Evolutionary conservation across 2,113 vertebrate genomes (phyloP), one percentile per base, ranked within the genome.

Genomic region (Ifrita kowaldi): DNA sequence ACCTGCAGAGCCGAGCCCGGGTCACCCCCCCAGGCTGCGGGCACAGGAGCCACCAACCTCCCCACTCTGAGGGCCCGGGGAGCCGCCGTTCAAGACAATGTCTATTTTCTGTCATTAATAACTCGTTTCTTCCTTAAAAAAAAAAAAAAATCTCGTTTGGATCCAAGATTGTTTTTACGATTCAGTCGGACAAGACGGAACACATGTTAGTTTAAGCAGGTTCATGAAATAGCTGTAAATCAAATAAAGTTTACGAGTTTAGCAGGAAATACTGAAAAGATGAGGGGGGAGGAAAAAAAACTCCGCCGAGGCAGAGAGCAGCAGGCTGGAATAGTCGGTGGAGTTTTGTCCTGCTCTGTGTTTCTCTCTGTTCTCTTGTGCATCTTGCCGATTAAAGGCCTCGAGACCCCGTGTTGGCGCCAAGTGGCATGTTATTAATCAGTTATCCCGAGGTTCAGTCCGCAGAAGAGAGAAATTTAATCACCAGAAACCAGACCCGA

Each of bases 141-240:
- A 65, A 50, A 71, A 59, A 71, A 91, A 90, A 80, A 69, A 47
- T 35, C 93, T 46, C 73, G 39, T 74, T 97, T 89, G 86, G 90
- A 84, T 93, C 95, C 90, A 92, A 92, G 87, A 92, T 93, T 96
- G 90, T 70, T 94, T 97, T 98, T 97, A 97, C 97, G 94, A 92
- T 96, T 96, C 96, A 93, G 95, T 96, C 85, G 95, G 96, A 98
- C 97, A 97, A 97, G 97, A 88, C 93, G 90, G 95, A 98, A 97
- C 97, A 97, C 92, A 97, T 98, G 97, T 98, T 97, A 94, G 93
- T 93, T 95, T 96, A 95, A 98, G 97, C 97, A 97, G 97, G 97
- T 98, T 98, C 96, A 97, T 97, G 96, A 96, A 97, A 96, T 92
- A 87, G 94, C 95, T 97, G 97, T 98, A 98, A 98, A 98, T 97